These are phyloP conservation scores for Macrochelys suwanniensis DNA, from an alignment of 2,797 vertebrate species.

Conservation along the genomic window DNA sequence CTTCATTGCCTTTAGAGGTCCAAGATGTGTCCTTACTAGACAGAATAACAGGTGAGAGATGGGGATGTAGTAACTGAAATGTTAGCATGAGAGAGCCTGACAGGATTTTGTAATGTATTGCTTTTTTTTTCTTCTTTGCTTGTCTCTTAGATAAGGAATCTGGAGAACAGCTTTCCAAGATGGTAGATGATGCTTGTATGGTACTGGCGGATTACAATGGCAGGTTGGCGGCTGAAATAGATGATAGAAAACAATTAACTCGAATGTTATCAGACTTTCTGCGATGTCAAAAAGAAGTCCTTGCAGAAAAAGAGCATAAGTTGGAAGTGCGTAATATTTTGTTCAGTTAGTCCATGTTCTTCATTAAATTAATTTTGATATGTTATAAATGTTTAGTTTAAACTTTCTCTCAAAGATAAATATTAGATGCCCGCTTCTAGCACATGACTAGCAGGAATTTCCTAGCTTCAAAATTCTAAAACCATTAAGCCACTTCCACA, in stretches of 20 bases:
- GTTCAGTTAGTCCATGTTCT: constrained; percentile 75
- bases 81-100: background rate
- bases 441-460: background rate
- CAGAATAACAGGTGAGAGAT: constrained; percentile 93
- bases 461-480: background rate
- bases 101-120: background rate
- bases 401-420: constrained; percentile 48
- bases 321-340: constrained; percentile 96
- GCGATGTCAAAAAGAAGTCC: constrained; percentile 95
- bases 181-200: constrained; percentile 99
- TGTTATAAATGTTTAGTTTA: constrained; percentile 34
- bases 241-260: constrained; percentile 96
- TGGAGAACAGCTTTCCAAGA: constrained; percentile 94
- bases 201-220: constrained; percentile 98
- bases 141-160: constrained; percentile 93
- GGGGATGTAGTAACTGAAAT: background rate
- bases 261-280: constrained; percentile 94
- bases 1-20: constrained; percentile 94
- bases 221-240: constrained; percentile 97
- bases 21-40: constrained; percentile 96
- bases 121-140: constrained; percentile 64
- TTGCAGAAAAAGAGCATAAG: constrained; percentile 98
- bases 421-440: constrained; percentile 21
- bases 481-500: constrained; percentile 41
- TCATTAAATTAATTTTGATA: constrained; percentile 66